These are phyloP conservation scores for Globodera rostochiensis DNA, from an alignment of 1,140 invertebrate species.

Conservation along the genomic window DNA sequence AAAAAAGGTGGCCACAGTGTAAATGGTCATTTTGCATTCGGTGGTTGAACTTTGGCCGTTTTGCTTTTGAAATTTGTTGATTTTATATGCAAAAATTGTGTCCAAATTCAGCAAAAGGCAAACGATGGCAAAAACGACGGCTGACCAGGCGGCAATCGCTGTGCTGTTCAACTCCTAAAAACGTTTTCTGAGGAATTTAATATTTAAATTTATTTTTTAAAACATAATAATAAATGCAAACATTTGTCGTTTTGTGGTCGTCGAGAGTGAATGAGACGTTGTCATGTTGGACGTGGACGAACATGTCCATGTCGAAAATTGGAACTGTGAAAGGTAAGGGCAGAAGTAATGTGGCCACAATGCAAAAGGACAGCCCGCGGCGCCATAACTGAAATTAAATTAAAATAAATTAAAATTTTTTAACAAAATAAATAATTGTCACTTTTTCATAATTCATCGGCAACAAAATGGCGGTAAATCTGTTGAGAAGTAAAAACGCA, in stretches of 20 bases:
- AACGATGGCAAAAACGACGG: no score
- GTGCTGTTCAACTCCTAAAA: no score
- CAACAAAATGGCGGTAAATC: no score
- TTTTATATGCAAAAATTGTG: not conserved
- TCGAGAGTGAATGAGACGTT: not conserved
- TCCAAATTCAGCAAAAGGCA: slow-evolving; percentile 3
- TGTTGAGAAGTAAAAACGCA: no score
- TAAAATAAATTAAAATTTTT: no score
- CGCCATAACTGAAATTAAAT: not conserved
- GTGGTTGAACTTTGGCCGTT: not conserved
- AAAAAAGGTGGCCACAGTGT: no score
- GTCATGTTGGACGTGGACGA: not conserved
- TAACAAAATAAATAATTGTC: no score
- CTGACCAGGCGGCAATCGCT: no score
- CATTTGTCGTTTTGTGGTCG: not conserved
- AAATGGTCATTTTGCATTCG: not conserved
- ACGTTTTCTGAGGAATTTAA: no score
- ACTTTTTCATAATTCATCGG: no score
- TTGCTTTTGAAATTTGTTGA: not conserved
- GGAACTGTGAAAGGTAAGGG: not conserved
- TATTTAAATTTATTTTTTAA: no score
- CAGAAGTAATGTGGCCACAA: not conserved
- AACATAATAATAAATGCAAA: not conserved
- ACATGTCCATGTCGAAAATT: not conserved
- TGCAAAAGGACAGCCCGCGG: not conserved